These are phyloP conservation scores for Drosophila gaucha DNA, from an alignment of 2,888 invertebrate genomes.

Conservation along the genomic window DNA sequence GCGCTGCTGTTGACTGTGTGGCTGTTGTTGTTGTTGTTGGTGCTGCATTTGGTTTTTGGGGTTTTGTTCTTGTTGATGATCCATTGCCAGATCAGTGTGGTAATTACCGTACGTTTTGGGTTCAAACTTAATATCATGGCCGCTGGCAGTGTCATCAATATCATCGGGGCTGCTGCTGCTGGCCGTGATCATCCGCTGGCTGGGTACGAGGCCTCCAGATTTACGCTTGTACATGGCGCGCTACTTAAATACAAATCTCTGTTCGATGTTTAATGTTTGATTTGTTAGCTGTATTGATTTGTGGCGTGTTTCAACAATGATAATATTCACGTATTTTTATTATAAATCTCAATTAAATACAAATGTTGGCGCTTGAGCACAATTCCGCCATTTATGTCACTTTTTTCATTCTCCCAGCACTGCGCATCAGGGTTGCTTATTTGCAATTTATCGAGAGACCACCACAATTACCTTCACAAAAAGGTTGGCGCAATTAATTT, in stretches of 20 bases:
- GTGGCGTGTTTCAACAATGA: slow-evolving; percentile 28
- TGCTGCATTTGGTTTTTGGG: slow-evolving; percentile 32
- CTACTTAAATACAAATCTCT: slow-evolving; percentile 35
- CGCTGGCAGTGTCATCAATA: slow-evolving; percentile 47
- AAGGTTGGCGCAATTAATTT: slow-evolving; percentile 43
- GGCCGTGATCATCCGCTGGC: slow-evolving; percentile 56
- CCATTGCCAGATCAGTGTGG: slow-evolving; percentile 47
- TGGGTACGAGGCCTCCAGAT: slow-evolving; percentile 53
- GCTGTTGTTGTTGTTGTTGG: slow-evolving; percentile 38
- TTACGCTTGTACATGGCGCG: slow-evolving; percentile 71
- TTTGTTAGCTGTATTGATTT: slow-evolving; percentile 30
- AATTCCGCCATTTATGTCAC: slow-evolving; percentile 84
- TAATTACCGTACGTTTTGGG: slow-evolving; percentile 35
- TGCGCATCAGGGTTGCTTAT: slow-evolving; percentile 38
- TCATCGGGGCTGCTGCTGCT: slow-evolving; percentile 42
- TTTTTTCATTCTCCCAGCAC: slow-evolving; percentile 78
- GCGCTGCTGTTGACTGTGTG: slow-evolving; percentile 66
- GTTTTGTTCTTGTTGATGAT: slow-evolving; percentile 23
- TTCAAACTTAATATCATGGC: slow-evolving; percentile 29
- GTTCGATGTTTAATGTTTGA: slow-evolving; percentile 32
- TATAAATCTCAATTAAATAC: slow-evolving; percentile 75
- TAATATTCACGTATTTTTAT: slow-evolving; percentile 43
- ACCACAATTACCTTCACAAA: slow-evolving; percentile 23
- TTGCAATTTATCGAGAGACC: slow-evolving; percentile 33
- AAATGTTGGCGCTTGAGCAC: slow-evolving; percentile 80